Base-by-base conservation (phyloP, 2,113 vertebrate species). In the Zeus faber region DNA sequence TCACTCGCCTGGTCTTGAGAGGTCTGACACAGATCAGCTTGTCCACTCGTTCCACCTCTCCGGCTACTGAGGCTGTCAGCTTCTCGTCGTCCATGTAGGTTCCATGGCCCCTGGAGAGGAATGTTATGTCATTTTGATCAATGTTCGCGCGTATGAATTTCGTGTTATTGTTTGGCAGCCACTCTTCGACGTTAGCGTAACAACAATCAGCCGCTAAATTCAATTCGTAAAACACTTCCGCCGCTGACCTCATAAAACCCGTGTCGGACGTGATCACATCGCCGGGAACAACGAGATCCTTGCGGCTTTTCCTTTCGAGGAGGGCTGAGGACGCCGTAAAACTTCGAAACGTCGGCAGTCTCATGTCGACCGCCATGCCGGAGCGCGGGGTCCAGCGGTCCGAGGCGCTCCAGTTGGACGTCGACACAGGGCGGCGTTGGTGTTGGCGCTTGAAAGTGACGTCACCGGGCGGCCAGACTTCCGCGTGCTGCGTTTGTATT, bases 31-130 rank as follows among this genome's bases (percentile, higher is more conserved):
- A 98, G 70, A 99, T 93, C 50, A 99, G 70, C 66, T 98, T 98
- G 85, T 99, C 96, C 4, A 99, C 96, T 61, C 94, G 86, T 79
- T 97, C 93, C 56, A 99, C 96, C 1, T 90, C 90, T 24, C 96
- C 96, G 11, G 96, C 96, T 31, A 99, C 96, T 1, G 95, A 99
- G 0, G 97, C 97, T 0, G 96, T 88, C 7, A 98, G 88, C 47
- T 93, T 95, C 21, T 98, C 97, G 0, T 96, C 94, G n/a, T 92
- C 94, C 79, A 97, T 90, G 23, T 95, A 99, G 0, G 97, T 99
- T 0, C 97, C 97, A 71, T 99, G 97, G 31, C 97, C 97, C 62
- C 97, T 99, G 63, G 1, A 26, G 1, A 24, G 1, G 44, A 16
- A 13, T 25, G 23, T n/a, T 13, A 63, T 1, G 18, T 7, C 14